phyloP scores from a whole-genome alignment of 2,797 vertebrate species.

The Artibeus lituratus region DNA sequence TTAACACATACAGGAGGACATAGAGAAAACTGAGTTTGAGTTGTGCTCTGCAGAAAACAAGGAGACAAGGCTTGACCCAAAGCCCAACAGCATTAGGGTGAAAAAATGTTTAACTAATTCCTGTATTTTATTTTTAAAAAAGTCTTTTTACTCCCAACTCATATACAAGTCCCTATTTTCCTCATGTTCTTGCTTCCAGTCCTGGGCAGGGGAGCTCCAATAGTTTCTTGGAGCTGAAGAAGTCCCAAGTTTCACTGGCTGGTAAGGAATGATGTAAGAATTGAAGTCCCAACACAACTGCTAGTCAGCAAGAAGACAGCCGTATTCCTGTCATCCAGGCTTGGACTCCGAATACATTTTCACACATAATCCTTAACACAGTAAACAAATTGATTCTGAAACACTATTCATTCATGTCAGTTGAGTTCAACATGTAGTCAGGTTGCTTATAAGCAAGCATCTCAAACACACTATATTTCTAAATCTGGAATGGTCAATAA shows the following conservation, averaged over 20 bases:
- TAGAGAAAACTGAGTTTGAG: neutral
- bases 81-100: neutral
- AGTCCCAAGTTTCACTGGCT: neutral
- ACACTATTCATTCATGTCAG: neutral
- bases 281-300: neutral
- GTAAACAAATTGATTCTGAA: slow-evolving; percentile 1
- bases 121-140: slow-evolving; percentile 13
- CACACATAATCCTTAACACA: neutral
- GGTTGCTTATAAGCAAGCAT: neutral
- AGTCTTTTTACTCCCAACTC: neutral
- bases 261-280: neutral
- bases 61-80: neutral
- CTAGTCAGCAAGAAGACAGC: neutral
- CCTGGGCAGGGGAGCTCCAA: neutral
- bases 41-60: neutral
- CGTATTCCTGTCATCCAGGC: neutral
- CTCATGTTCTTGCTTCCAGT: neutral
- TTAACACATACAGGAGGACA: neutral
- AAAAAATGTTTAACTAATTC: neutral
- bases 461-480: slow-evolving; percentile 3
- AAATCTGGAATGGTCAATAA: neutral
- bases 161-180: neutral
- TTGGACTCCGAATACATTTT: neutral
- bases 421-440: slow-evolving; percentile 2
- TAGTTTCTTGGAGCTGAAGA: neutral